Evolutionary conservation across 92 coral and sea anemone genomes (phyloP), one percentile per base, ranked within the genome.

Genomic region (Epizoanthus illoricatus): DNA sequence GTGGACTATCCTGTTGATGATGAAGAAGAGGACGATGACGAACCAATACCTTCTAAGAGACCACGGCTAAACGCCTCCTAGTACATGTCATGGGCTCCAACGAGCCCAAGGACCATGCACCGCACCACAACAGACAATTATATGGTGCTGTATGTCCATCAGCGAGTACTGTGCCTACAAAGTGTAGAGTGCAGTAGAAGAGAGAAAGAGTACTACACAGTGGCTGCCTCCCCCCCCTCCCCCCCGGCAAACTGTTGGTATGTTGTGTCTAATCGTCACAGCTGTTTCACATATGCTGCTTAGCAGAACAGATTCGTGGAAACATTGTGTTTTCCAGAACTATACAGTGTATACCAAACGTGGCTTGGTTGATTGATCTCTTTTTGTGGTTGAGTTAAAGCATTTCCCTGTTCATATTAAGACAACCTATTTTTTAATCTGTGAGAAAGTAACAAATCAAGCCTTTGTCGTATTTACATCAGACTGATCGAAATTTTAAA

Each of bases 1-100:
- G 94, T 90, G 23, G 98, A 94, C 81, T 94, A 95, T 72, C 98
- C 98, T 4, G 98, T 93, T 69, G 98, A 95, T 24, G 98, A 95
- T 58, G 98, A 95, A 2, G 97, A 93, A 3, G 97, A 93, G 5
- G 98, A 95, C 4, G 98, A 94, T 6, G 95, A 93, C 33, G 96
- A 87, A 5, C 78, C 87, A 45, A 89, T 89, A n/a, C 98, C 98
- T 11, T 97, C 97, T 19, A 95, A 95, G 86, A 88, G 98, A 86
- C 92, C 89, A 45, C 98, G 98, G 11, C 96, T 95, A 23, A 94
- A 92, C 68, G 87, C 98, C 23, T 86, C 93, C 81, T 95, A 92
- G 86, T 91, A 88, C 54, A 43, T 13, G 13, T 43, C 47, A 73
- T 8, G 43, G 49, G 17, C 10, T 67, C 76, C 10, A n/a, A 23